Percentiles rank a stretch among this genome's conserved stretches.
phyloP scores from a whole-genome alignment of 2,797 vertebrate genomes.

The Sebastes minor region DNA sequence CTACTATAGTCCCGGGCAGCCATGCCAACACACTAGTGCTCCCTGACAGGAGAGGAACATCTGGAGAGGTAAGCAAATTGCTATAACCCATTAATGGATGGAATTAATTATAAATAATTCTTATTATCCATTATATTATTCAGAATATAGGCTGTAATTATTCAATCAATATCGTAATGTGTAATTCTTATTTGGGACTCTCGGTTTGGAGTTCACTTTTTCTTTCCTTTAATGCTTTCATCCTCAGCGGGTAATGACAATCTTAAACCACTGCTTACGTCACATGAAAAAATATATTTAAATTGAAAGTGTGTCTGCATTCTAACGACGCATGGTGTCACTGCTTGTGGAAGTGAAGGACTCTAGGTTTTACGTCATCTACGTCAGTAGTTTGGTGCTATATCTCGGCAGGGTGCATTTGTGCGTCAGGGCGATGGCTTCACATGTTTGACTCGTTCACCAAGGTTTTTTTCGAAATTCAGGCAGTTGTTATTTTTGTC shows the following conservation, averaged over 20 bases:
- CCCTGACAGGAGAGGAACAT: slow-evolving; percentile 35
- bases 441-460: neutral
- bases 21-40: slow-evolving; percentile 55
- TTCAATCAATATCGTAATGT: neutral
- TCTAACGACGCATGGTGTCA: slow-evolving; percentile 54
- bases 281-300: neutral
- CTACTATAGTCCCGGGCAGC: slow-evolving; percentile 30
- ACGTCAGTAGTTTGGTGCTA: slow-evolving; percentile 11
- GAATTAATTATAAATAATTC: neutral
- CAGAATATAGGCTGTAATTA: no score
- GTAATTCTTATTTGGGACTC: neutral
- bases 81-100: neutral
- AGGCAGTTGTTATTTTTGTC: accelerated
- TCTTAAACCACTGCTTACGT: neutral
- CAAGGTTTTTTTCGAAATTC: neutral
- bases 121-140: neutral
- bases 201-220: no score
- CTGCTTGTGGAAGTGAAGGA: slow-evolving; percentile 34
- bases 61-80: slow-evolving; percentile 51
- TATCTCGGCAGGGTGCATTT: neutral
- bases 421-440: neutral
- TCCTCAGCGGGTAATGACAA: no score
- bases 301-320: neutral
- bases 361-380: neutral
- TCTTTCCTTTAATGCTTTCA: neutral